phyloP scores from a whole-genome alignment of 2,113 vertebrate genomes.

The Nyctibius bracteatus region DNA sequence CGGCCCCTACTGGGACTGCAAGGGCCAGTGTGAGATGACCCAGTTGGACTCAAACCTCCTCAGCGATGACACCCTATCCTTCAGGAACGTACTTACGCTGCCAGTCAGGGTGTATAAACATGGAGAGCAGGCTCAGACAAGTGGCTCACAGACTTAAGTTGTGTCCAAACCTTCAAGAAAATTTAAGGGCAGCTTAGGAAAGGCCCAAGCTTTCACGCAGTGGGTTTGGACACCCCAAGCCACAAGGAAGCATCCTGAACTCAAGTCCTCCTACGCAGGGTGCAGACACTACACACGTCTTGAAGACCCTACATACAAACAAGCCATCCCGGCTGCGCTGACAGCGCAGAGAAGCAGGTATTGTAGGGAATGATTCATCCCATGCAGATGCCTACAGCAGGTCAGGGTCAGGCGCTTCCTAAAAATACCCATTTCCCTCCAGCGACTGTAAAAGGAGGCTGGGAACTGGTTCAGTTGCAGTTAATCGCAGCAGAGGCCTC shows the following conservation, averaged over 20 bases:
- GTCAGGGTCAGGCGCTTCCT: not conserved
- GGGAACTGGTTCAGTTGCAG: not conserved
- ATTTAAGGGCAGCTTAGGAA: not conserved
- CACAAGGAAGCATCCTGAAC: not conserved
- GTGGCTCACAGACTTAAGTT: not conserved
- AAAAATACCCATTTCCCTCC: not conserved
- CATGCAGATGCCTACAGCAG: not conserved
- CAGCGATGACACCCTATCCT: not conserved
- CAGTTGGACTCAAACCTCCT: not conserved
- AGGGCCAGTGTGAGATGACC: not conserved
- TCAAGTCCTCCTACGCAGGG: not conserved
- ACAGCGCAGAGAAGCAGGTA: not conserved
- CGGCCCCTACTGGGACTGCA: not conserved
- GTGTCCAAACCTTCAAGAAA: conserved; percentile 5
- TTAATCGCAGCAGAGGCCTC: not conserved
- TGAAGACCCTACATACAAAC: not conserved
- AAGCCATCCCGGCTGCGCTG: not conserved
- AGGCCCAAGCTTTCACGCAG: not conserved
- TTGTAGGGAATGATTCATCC: not conserved
- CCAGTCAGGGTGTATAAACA: not conserved
- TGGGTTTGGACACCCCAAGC: not conserved
- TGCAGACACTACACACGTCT: not conserved
- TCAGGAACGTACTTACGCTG: not conserved
- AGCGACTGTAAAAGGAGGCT: not conserved
- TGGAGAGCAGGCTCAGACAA: conserved; percentile 7